phyloP scores from a whole-genome alignment of 2,113 vertebrate genomes.

The Cephalopterus ornatus region DNA sequence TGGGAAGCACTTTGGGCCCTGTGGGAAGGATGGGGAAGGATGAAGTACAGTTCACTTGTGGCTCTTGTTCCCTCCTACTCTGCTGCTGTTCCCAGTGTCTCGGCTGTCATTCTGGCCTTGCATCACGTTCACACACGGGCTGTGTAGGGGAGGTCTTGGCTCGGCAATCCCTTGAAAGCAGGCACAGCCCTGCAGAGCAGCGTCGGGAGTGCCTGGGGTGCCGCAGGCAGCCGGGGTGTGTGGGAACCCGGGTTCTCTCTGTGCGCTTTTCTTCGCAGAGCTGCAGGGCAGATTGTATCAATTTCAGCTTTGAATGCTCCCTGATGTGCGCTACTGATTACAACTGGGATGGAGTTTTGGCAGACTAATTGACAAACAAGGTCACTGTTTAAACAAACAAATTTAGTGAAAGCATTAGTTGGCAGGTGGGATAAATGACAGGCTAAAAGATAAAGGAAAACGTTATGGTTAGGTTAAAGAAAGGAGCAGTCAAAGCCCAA shows the following conservation, averaged over 20 bases:
- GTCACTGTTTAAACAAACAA: background rate
- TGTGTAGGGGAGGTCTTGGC: background rate
- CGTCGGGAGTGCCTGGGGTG: accelerated
- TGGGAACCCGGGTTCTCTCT: background rate
- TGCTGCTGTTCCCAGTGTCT: background rate
- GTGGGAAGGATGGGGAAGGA: background rate
- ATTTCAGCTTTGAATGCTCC: background rate
- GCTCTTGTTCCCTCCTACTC: background rate
- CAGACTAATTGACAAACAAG: background rate
- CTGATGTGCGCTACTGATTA: background rate
- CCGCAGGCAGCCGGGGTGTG: accelerated
- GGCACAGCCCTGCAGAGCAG: background rate
- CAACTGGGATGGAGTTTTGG: background rate
- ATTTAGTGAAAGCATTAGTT: background rate
- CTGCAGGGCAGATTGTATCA: background rate
- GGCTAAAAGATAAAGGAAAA: background rate
- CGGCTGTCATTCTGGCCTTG: accelerated
- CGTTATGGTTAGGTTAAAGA: background rate
- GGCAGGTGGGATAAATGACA: background rate
- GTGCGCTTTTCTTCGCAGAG: background rate
- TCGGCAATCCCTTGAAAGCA: background rate
- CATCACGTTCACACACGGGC: accelerated
- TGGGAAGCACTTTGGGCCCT: accelerated
- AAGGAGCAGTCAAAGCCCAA: background rate
- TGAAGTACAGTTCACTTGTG: background rate